Evolutionary conservation across 2,113 vertebrate genomes (phyloP), one percentile per base, ranked within the genome.

Genomic region (Nipponia nippon): DNA sequence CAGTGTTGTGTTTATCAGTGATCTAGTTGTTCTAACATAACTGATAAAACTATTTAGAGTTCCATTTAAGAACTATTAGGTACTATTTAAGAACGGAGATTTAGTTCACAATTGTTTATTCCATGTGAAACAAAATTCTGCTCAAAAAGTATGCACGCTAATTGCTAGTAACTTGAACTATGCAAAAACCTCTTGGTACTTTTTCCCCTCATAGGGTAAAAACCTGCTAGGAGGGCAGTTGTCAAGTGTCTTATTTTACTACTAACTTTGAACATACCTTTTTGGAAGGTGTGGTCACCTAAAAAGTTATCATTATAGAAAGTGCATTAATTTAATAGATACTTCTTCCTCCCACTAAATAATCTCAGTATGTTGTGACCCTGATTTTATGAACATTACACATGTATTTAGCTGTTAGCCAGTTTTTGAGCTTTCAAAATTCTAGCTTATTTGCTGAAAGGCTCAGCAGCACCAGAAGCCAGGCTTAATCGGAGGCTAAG

Each of bases 101-200:
- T 53, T 67, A 84, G 71, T 59, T 92, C 79, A 94, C 56, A 83
- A n/a, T 53, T 96, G 65, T 84, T 83, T 96, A 94, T 86, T 80
- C 71, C 42, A 44, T 6, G 29, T 66, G 32, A 78, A 87, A 75
- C 25, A 85, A 92, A 95, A 66, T 76, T 91, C 77, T 87, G 56
- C 52, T 89, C n/a, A 79, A 87, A 53, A 94, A 67, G 23, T 13
- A 40, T 40, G 47, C 27, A 16, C 0, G 3, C 44, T 79, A 87
- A 85, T 65, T 93, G 90, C 65, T 84, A 95, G 20, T 42, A 59
- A 82, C 62, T 55, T 94, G 66, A 95, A 84, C 91, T 97, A 95
- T 96, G 95, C 96, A 96, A 96, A 96, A 93, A 55, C 67, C 82
- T 96, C 73, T 91, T 91, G 83, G 91, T 96, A 76, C 69, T 93